phyloP scores from a whole-genome alignment of 1,140 invertebrate genomes.

The Sycobia sp. region DNA sequence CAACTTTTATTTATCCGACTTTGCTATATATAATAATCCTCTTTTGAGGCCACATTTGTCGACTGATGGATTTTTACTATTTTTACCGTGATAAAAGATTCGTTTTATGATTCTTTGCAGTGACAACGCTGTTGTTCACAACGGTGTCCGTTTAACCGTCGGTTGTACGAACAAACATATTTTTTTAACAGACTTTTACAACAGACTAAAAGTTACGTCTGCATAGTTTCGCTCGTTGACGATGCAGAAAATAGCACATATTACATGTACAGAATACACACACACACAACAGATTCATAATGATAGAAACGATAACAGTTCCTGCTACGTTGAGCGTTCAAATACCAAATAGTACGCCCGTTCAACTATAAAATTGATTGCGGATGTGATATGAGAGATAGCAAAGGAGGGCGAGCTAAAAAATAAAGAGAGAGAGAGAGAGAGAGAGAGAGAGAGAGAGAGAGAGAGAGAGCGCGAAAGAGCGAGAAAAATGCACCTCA shows the following conservation, averaged over 20 bases:
- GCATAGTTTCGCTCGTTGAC: background rate
- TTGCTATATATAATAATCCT: background rate
- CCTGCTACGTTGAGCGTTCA: constrained; percentile 55
- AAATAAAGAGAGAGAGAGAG: constrained; percentile 8
- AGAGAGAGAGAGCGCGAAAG: too few species aligned
- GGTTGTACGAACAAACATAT: too few species aligned
- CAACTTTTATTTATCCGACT: background rate
- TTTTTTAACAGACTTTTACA: constrained; percentile 14
- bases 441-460: background rate
- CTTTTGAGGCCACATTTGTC: background rate
- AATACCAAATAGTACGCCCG: constrained; percentile 54
- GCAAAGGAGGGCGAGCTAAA: constrained; percentile 12
- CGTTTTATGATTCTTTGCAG: background rate
- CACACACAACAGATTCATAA: background rate
- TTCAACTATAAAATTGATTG: constrained; percentile 7
- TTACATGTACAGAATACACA: constrained; percentile 17
- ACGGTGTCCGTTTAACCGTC: too few species aligned
- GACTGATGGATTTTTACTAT: background rate
- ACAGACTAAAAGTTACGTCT: background rate
- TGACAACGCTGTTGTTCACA: background rate
- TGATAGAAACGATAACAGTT: constrained; percentile 47
- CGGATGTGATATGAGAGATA: constrained; percentile 33
- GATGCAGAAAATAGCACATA: constrained; percentile 11
- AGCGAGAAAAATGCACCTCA: background rate
- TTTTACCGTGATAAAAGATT: background rate